Evolutionary conservation across 2,888 invertebrate species (phyloP).

Genomic region (Tipula unca): DNA sequence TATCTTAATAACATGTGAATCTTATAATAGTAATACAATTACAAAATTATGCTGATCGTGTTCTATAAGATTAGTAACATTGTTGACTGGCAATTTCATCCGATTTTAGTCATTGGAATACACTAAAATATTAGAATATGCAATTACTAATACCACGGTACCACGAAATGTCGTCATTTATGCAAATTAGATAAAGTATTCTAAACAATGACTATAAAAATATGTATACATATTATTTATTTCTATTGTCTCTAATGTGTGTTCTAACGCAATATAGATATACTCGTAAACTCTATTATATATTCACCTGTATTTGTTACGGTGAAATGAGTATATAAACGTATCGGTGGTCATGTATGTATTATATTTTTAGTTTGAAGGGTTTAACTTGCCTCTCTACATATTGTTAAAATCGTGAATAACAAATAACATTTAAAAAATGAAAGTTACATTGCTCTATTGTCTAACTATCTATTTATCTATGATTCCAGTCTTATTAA

Average conservation of each 20-base stretch:
- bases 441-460: neutral
- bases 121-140: neutral
- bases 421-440: neutral
- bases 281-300: neutral
- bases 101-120: neutral
- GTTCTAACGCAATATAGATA: neutral
- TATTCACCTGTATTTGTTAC: neutral
- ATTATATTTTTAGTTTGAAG: neutral
- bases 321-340: neutral
- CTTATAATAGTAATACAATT: neutral
- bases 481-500: neutral
- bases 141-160: neutral
- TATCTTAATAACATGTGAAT: neutral
- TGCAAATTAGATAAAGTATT: neutral
- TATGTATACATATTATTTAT: neutral
- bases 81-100: neutral
- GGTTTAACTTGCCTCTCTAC: neutral
- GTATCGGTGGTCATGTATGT: neutral
- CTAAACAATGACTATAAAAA: neutral
- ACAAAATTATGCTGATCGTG: neutral
- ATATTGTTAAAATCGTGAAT: neutral
- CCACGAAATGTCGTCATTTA: neutral
- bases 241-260: neutral
- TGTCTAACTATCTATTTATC: neutral
- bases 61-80: neutral